Base-by-base conservation (phyloP, 2,888 invertebrate species). In the Trachelus troglodyta region DNA sequence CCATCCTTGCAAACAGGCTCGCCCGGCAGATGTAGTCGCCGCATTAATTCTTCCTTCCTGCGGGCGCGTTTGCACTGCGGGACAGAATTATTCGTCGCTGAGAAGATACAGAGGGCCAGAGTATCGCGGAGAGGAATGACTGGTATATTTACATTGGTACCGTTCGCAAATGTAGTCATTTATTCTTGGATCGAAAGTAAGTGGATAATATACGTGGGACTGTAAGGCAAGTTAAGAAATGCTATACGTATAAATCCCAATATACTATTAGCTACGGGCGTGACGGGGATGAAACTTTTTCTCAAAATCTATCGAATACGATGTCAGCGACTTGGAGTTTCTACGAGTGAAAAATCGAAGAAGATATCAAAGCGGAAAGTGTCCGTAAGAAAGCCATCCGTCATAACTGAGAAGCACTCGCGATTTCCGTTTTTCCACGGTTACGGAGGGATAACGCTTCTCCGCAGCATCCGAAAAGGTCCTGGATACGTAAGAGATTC, bases 11-110 rank as follows among this genome's bases (percentile, higher is more conserved):
- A 71, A 71, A 71, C 71, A 71, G 71, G 71, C 33, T 34, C 33
- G 71, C 71, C 71, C 71, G 71, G 71, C 71, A 71, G 33, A 71
- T 71, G 71, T 34, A 33, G 71, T 71, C 71, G 31, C 71, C 31
- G 12, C 71, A 34, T 71, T 71, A 71, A 34, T 71, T 71, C 71
- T 71, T 34, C 56, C 56, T 56, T 56, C 56, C 56, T 56, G 56
- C 56, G 2, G 23, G 56, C 56, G 56, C 23, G 56, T 15, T 56
- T 56, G 56, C 56, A 56, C 56, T 56, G 56, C 56, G 56, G 56
- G 56, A 56, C 56, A 56, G 56, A 56, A 56, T 56, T 56, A 56
- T 56, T 56, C 56, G 56, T 56, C 56, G 56, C 56, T 56, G 56
- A 23, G 56, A 56, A 56, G 56, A 56, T 56, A 56, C 56, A 9